Evolutionary conservation across 2,888 invertebrate species (phyloP).

Genomic region (Drosophila suboccidentalis): DNA sequence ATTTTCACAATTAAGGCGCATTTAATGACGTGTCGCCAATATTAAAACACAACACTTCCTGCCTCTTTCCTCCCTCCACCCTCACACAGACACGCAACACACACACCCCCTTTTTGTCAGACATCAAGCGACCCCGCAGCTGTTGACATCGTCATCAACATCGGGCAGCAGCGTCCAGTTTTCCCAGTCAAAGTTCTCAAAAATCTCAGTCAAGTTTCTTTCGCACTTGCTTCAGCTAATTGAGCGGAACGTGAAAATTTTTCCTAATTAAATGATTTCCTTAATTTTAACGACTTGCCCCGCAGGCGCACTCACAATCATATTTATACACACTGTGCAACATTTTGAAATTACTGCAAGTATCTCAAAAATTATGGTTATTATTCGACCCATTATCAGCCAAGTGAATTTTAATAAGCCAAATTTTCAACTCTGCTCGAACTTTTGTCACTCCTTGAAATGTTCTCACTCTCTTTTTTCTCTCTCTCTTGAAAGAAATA

Average conservation of each 20-base stretch:
- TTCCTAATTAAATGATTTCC: constrained; percentile 77
- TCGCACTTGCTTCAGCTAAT: constrained; percentile 54
- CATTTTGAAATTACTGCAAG: constrained; percentile 75
- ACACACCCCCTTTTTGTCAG: constrained; percentile 10
- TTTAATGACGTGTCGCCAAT: constrained; percentile 78
- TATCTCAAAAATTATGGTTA: constrained; percentile 74
- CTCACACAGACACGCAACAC: constrained; percentile 7
- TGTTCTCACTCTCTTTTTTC: background rate
- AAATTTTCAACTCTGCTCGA: constrained; percentile 1
- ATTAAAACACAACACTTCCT: constrained; percentile 67
- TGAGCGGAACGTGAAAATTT: constrained; percentile 81
- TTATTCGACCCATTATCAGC: constrained; percentile 61
- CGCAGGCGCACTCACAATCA: constrained; percentile 8
- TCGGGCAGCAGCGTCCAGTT: constrained; percentile 63
- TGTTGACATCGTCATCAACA: constrained; percentile 58
- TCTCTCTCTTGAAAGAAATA: constrained; percentile 2
- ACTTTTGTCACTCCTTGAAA: constrained; percentile 45
- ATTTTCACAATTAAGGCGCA: constrained; percentile 74
- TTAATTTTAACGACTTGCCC: constrained; percentile 72
- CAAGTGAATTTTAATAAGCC: constrained; percentile 74
- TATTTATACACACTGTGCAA: constrained; percentile 54
- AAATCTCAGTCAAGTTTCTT: constrained; percentile 48
- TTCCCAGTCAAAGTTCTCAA: constrained; percentile 39
- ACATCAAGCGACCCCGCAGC: constrained; percentile 42
- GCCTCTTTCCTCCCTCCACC: background rate